Evolutionary conservation across 2,888 invertebrate species (phyloP).

Genomic region (Ophion obscuratus): DNA sequence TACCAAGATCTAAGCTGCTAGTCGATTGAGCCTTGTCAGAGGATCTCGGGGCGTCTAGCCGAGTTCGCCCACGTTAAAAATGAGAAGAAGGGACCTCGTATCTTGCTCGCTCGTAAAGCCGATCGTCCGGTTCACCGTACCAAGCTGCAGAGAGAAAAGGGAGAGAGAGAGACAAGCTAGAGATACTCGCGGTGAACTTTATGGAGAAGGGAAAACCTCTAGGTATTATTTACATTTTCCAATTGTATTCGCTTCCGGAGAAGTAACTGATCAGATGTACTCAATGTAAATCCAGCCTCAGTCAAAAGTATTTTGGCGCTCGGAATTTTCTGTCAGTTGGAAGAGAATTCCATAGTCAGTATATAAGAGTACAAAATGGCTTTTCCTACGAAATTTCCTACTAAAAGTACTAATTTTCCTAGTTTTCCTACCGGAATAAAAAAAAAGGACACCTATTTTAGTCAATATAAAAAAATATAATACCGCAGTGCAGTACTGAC

Average conservation of each 20-base stretch:
- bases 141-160: not conserved
- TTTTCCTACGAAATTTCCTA: too few relatives aligned
- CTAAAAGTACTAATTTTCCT: too few relatives aligned
- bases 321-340: too few relatives aligned
- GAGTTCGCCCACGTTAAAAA: slow-evolving; percentile 73
- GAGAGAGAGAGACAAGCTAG: not conserved
- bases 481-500: too few relatives aligned
- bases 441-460: too few relatives aligned
- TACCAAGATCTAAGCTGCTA: slow-evolving; percentile 56
- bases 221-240: slow-evolving; percentile 13
- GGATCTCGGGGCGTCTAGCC: slow-evolving; percentile 70
- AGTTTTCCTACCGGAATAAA: too few relatives aligned
- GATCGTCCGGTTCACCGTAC: slow-evolving; percentile 39
- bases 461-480: too few relatives aligned
- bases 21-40: slow-evolving; percentile 23
- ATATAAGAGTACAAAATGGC: too few relatives aligned
- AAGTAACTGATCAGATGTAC: not conserved
- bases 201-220: slow-evolving; percentile 7
- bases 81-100: slow-evolving; percentile 17
- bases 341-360: too few relatives aligned
- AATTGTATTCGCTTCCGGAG: not conserved
- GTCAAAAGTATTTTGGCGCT: not conserved
- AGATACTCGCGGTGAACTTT: not conserved
- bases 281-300: not conserved
- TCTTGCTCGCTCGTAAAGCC: slow-evolving; percentile 40